Evolutionary conservation across 2,888 invertebrate genomes (phyloP).

Genomic region (Eutolmus rufibarbis): DNA sequence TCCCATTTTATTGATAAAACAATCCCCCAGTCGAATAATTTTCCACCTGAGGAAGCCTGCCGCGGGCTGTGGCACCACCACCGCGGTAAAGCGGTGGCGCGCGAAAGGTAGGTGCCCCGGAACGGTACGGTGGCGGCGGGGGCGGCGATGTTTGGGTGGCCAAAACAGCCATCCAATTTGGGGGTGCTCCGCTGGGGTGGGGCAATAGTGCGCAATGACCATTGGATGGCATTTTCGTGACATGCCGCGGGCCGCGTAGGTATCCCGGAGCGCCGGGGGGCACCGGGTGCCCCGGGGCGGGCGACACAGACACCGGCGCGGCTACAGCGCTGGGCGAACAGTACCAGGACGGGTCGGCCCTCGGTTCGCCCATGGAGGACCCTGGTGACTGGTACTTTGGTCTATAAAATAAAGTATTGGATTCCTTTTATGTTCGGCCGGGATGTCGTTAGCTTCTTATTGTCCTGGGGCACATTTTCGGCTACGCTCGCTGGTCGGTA

Average conservation of each 20-base stretch:
- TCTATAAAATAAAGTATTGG: conserved; percentile 40
- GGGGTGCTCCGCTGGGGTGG: neutral
- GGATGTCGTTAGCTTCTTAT: conserved; percentile 36
- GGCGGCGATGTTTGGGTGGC: conserved; percentile 24
- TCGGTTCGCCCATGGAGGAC: conserved; percentile 38
- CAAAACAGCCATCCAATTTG: conserved; percentile 5
- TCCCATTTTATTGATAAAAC: conserved; percentile 48
- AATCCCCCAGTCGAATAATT: conserved; percentile 31
- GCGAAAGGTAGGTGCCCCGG: neutral
- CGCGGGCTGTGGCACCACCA: neutral
- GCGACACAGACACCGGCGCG: neutral
- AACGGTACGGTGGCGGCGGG: neutral
- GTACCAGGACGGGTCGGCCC: conserved; percentile 19
- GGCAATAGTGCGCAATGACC: conserved; percentile 47
- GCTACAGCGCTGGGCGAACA: neutral
- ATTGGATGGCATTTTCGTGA: conserved; percentile 45
- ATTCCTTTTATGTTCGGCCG: conserved; percentile 39
- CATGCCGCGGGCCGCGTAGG: conserved; percentile 15
- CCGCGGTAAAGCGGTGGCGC: neutral
- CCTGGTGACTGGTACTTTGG: conserved; percentile 44
- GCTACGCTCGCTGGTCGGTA: conserved; percentile 36
- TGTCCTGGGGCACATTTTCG: conserved; percentile 5
- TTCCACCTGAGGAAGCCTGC: conserved; percentile 23
- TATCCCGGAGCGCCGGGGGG: neutral
- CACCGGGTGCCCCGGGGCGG: neutral